A percentile compares a stretch with the other conserved stretches of the same genome.
Evolutionary conservation across 2,888 invertebrate genomes (phyloP).

Genomic region (Stegana nigrithorax): DNA sequence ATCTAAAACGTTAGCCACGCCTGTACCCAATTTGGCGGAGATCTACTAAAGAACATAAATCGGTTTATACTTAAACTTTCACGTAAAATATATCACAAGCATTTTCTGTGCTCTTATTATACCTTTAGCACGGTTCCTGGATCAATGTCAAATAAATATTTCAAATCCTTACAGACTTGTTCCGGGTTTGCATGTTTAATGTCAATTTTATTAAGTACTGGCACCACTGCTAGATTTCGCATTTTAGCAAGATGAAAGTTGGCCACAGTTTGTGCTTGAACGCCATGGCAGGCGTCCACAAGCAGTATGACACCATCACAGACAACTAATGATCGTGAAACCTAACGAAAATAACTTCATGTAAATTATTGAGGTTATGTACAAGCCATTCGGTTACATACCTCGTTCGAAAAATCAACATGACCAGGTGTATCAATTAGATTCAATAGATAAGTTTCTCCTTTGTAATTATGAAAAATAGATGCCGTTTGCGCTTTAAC

Average conservation of each 20-base stretch:
- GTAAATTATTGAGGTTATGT: too few relatives aligned
- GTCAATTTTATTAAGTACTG: slow-evolving; percentile 97
- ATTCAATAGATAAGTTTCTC: slow-evolving; percentile 84
- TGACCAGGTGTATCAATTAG: slow-evolving; percentile 98
- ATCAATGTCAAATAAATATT: slow-evolving; percentile 84
- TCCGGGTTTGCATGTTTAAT: slow-evolving; percentile 91
- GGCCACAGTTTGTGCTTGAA: slow-evolving; percentile 98
- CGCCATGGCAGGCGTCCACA: slow-evolving; percentile 95
- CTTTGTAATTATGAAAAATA: slow-evolving; percentile 78
- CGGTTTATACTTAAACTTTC: too few relatives aligned
- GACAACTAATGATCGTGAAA: slow-evolving; percentile 87
- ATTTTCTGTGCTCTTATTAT: not conserved
- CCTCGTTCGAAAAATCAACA: slow-evolving; percentile 97
- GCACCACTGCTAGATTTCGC: slow-evolving; percentile 84
- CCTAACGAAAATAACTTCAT: slow-evolving; percentile 66
- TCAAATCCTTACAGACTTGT: slow-evolving; percentile 81
- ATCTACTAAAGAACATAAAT: slow-evolving; percentile 68
- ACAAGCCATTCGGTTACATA: too few relatives aligned
- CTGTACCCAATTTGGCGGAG: slow-evolving; percentile 92
- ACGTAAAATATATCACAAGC: not conserved
- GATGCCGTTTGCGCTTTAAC: slow-evolving; percentile 98
- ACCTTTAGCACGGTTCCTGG: slow-evolving; percentile 78
- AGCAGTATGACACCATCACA: slow-evolving; percentile 95
- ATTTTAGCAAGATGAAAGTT: slow-evolving; percentile 93
- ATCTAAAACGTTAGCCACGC: slow-evolving; percentile 81